A percentile compares a stretch with the other conserved stretches of the same genome.
phyloP scores from a whole-genome alignment of 2,888 invertebrate species.

The Ommatoiulus sabulosus region DNA sequence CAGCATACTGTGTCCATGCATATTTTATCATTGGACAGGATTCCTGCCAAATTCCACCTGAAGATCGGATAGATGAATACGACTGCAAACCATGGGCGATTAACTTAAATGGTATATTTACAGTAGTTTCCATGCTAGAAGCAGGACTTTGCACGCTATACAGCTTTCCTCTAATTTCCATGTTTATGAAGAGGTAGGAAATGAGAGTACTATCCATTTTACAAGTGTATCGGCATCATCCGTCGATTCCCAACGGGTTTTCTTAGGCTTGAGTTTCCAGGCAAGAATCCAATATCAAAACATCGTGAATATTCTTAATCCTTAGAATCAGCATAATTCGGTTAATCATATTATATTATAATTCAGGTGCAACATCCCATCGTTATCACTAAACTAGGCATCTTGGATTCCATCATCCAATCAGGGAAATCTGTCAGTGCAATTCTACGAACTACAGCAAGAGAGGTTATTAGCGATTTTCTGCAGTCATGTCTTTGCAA shows the following conservation, averaged over 20 bases:
- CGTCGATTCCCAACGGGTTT: not conserved
- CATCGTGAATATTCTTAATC: not conserved
- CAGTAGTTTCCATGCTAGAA: not conserved
- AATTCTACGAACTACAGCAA: not conserved
- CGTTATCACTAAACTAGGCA: conserved; percentile 49
- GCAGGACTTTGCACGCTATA: not conserved
- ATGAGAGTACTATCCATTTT: not conserved
- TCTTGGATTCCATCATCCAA: not conserved
- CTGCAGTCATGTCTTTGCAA: not conserved
- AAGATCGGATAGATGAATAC: conserved; percentile 42
- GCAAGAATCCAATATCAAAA: not conserved
- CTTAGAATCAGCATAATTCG: not conserved
- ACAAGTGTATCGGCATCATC: not conserved
- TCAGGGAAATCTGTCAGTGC: not conserved
- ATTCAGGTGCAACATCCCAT: conserved; percentile 51
- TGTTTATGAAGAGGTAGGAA: not conserved
- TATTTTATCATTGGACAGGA: conserved; percentile 37
- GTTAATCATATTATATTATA: not conserved
- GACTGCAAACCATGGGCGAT: conserved; percentile 45
- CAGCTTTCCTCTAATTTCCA: not conserved
- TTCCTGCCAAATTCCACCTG: conserved; percentile 42
- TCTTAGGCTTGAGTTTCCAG: not conserved
- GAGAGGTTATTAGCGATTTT: not conserved
- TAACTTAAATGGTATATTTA: not conserved
- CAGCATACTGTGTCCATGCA: not conserved